These are phyloP conservation scores for Chaetodon auriga DNA, from an alignment of 2,113 vertebrate species.

Conservation along the genomic window DNA sequence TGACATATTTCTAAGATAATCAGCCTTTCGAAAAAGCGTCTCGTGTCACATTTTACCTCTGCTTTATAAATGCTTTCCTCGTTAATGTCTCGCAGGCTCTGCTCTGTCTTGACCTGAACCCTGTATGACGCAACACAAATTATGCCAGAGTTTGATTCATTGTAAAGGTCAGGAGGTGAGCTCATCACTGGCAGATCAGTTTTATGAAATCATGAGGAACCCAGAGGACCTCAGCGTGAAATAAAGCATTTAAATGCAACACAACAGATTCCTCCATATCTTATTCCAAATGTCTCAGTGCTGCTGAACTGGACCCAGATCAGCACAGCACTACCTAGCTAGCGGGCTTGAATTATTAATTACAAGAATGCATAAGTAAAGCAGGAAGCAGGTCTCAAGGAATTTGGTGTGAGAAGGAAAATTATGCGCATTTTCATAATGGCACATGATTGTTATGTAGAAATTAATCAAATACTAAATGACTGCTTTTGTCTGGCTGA, in stretches of 20 bases:
- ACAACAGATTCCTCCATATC: neutral
- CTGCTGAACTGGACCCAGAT: conserved; percentile 11
- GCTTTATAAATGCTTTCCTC: conserved; percentile 13
- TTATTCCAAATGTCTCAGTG: conserved; percentile 4
- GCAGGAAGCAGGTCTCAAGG: conserved; percentile 12
- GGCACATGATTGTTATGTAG: neutral
- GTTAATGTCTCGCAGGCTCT: conserved; percentile 12
- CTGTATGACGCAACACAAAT: conserved; percentile 8
- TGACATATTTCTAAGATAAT: conserved; percentile 45
- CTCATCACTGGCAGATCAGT: neutral
- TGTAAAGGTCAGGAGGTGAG: conserved; percentile 28
- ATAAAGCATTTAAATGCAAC: conserved; percentile 32
- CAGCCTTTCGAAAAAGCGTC: conserved; percentile 34
- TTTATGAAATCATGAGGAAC: conserved; percentile 7
- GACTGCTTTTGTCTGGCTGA: neutral
- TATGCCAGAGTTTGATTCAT: conserved; percentile 22
- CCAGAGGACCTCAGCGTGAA: neutral
- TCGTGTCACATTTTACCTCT: conserved; percentile 26
- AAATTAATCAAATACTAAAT: conserved; percentile 7
- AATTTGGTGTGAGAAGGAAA: conserved; percentile 10
- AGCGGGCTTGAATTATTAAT: conserved; percentile 51
- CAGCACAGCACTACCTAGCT: neutral
- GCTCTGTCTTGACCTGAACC: conserved; percentile 17
- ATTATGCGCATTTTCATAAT: conserved; percentile 23
- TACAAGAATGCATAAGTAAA: conserved; percentile 41